Evolutionary conservation across 2,113 vertebrate genomes (phyloP), one percentile per base, ranked within the genome.

Genomic region (Lophius piscatorius): DNA sequence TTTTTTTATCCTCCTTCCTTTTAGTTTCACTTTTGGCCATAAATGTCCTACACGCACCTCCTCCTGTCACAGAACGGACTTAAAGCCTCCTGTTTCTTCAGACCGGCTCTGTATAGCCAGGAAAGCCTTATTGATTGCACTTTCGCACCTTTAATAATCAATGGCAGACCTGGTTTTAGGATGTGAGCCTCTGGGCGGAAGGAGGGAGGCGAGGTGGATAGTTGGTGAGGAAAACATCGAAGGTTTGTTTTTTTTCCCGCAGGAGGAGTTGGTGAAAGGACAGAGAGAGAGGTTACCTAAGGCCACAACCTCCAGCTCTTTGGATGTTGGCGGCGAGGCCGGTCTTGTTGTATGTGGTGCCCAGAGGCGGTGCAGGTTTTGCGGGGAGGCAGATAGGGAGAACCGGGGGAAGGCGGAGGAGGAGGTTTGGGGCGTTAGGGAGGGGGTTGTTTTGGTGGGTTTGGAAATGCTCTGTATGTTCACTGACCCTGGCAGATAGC

Each of bases 401-500:
- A n/a, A n/a, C n/a, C n/a, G 22, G 70, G 73, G 17, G 56, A 36
- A 29, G 71, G 38, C 2, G 51, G 51, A 38, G 40, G 69, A 29
- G 2, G 45, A 26, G 22, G 39, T 23, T 39, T 35, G 29, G 22
- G 35, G 56, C 20, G 13, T 33, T 4, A 23, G 31, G 21, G 47
- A 38, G 52, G 35, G 22, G 48, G 34, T 36, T 64, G 60, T 52
- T 76, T 62, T 48, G 36, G 40, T 39, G 38, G 57, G 68, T 63
- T 78, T 73, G 59, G 71, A 70, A 71, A 74, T 73, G 58, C 60
- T 77, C 55, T 74, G 68, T 65, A 9, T 83, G 77, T 47, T 81
- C 83, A 68, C 63, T 83, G 87, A 85, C 80, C 83, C 78, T 82
- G 78, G 82, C 80, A 85, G 82, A 86, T 70, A 87, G 75, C 79